These are phyloP conservation scores for Tragelaphus buxtoni DNA, from an alignment of 2,113 vertebrate species.

Conservation along the genomic window DNA sequence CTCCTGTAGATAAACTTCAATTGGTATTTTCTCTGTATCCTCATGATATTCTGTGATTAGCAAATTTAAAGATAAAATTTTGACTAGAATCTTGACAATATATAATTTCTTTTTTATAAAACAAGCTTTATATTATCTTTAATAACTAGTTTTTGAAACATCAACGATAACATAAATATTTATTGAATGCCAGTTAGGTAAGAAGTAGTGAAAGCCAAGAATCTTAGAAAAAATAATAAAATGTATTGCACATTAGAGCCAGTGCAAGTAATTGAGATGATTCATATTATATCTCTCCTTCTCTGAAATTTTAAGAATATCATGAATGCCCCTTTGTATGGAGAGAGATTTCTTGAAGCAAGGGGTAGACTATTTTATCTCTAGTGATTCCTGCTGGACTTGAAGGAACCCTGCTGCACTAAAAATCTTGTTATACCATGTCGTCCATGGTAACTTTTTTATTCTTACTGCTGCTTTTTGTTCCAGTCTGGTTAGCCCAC, in stretches of 20 bases:
- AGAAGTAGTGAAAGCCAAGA: not conserved
- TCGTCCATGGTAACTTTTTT: not conserved
- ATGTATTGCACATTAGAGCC: not conserved
- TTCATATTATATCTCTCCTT: not conserved
- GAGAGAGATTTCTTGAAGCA: not conserved
- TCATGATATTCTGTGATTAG: not conserved
- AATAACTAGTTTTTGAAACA: not conserved
- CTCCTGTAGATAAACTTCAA: not conserved
- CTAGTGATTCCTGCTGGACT: not conserved
- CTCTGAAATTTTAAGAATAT: not conserved
- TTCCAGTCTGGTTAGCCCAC: not conserved
- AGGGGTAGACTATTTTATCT: not conserved
- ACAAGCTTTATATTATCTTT: not conserved
- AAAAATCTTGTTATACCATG: not conserved
- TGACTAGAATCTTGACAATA: not conserved
- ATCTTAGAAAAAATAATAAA: not conserved
- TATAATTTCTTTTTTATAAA: not conserved
- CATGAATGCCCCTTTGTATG: not conserved
- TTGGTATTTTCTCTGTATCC: not conserved
- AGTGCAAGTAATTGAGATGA: not conserved
- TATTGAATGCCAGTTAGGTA: not conserved
- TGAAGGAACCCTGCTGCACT: not conserved
- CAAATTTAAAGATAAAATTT: conserved; percentile 14
- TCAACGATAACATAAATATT: not conserved
- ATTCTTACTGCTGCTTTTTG: not conserved